Conservation (phyloP, 2,888 invertebrate species). For the Galerucella pusilla region DNA sequence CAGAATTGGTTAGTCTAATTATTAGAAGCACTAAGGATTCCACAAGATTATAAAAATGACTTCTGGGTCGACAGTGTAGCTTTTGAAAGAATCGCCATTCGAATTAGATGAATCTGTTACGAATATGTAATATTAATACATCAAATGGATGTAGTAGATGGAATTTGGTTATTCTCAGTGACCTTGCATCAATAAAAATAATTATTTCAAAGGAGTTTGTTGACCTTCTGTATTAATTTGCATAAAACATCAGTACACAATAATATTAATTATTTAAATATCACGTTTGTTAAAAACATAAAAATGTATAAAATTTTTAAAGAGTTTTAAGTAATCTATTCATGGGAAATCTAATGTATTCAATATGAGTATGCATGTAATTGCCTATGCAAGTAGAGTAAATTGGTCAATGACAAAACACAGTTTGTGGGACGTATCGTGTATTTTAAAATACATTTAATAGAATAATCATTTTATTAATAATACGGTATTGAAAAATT, state of each 20-base stretch:
- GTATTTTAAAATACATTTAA: neutral
- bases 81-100: no score
- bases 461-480: neutral
- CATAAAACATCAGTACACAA: neutral
- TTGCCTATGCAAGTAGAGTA: constrained; percentile 22
- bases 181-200: no score
- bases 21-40: no score
- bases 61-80: no score
- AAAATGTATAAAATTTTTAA: neutral
- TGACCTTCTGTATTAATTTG: neutral
- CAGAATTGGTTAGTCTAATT: no score
- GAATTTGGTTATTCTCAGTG: no score
- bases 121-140: no score
- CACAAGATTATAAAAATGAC: no score
- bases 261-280: neutral
- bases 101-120: no score
- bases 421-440: neutral
- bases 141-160: no score
- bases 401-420: constrained; percentile 22
- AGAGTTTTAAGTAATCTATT: neutral
- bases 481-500: neutral
- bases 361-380: constrained; percentile 1
- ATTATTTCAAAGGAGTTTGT: neutral
- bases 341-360: constrained; percentile 1
- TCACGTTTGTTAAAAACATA: neutral